Base-by-base conservation (phyloP, 2,113 vertebrate genomes). In the Prunella himalayana region DNA sequence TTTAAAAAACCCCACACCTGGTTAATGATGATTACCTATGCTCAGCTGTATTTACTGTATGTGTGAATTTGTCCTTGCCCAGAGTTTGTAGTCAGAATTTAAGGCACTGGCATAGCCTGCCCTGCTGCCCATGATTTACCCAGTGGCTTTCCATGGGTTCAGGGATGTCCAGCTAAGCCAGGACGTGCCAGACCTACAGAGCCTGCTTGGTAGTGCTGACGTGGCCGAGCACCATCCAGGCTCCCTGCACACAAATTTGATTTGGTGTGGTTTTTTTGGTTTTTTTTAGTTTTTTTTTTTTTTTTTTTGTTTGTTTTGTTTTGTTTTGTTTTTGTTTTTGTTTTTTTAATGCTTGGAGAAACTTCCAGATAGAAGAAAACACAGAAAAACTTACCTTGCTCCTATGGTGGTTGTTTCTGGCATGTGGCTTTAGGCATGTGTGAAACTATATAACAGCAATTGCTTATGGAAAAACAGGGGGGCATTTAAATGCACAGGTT, bases 161-260 rank as follows among this genome's bases (percentile, higher is more conserved):
- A 24, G 49, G 16, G 27, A 69, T 49, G n/a, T 23, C 45, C 83
- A 83, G 42, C 31, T 44, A 69, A 84, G 8, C 13, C 45, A 53
- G 35, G 37, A 56, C 7, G 18, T 18, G 17, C 24, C 60, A 42
- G 42, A 54, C 14, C 18, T 53, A 28, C 17, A 37, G 16, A 81
- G 3, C 16, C 30, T 79, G 35, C 31, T 53, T 61, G 27, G n/a
- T 51, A 68, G 33, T 0, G 0, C 22, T 86, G 76, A 51, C 0
- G 1, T 20, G 15, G 21, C 19, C 1, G 0, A 10, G 24, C 28
- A 75, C 10, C 2, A 2, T 9, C 42, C 30, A 65, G 27, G 57
- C 3, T 53, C 10, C 28, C 44, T 28, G 19, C 9, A 78, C 31
- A 81, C 23, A 45, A 61, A 59, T 47, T n/a, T n/a, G n/a, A n/a